These are phyloP conservation scores for Bellardia bayeri DNA, from an alignment of 2,888 invertebrate genomes.

Conservation along the genomic window DNA sequence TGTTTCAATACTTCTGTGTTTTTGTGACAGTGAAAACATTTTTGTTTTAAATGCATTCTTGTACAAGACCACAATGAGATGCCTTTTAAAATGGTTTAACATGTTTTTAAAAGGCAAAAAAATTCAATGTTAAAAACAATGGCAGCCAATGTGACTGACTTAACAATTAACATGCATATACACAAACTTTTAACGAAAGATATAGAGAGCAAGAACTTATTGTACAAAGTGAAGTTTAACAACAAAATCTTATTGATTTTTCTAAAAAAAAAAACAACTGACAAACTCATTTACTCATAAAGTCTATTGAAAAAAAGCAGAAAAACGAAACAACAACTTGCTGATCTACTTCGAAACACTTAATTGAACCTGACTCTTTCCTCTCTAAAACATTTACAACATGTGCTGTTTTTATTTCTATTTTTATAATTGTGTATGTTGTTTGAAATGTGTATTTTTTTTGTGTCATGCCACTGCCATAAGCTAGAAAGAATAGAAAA, in stretches of 20 bases:
- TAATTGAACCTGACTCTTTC: neutral
- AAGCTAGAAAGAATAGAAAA: too few species aligned
- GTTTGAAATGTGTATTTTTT: too few species aligned
- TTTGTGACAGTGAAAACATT: neutral
- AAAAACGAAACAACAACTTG: neutral
- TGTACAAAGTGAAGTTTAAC: too few species aligned
- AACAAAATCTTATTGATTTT: constrained; percentile 16
- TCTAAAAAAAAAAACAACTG: constrained; percentile 24
- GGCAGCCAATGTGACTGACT: constrained; percentile 45
- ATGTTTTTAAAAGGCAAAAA: constrained; percentile 14
- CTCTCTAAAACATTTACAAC: neutral
- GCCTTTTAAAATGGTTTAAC: constrained; percentile 51
- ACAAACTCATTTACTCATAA: constrained; percentile 17
- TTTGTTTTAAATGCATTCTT: constrained; percentile 20
- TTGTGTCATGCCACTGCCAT: too few species aligned
- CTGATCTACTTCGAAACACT: constrained; percentile 14
- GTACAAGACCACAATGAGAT: constrained; percentile 52
- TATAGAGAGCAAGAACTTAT: neutral
- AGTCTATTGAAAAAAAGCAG: neutral
- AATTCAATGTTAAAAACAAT: constrained; percentile 29
- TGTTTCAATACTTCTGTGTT: neutral
- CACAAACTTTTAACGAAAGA: neutral
- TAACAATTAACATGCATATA: constrained; percentile 12
- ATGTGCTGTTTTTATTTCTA: too few species aligned
- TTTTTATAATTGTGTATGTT: too few species aligned